Evolutionary conservation across 92 coral and sea anemone genomes (phyloP).

Genomic region (Phenganax subtilis): DNA sequence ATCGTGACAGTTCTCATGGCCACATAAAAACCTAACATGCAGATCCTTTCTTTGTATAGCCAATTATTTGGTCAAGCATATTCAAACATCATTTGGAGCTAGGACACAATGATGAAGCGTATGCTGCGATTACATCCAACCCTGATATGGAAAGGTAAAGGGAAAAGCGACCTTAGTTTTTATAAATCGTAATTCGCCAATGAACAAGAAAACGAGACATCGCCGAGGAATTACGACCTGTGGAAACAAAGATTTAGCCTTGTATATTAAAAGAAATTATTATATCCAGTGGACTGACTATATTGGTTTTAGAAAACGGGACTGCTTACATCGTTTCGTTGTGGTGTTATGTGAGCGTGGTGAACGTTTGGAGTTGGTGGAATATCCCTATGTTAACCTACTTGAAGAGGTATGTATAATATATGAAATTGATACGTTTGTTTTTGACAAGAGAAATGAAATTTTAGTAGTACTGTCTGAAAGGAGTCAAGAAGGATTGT

Average conservation of each 20-base stretch:
- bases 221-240: no score
- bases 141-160: constrained; percentile 81
- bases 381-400: constrained; percentile 88
- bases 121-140: constrained; percentile 80
- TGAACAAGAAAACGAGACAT: no score
- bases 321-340: constrained; percentile 93
- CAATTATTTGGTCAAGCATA: constrained; percentile 90
- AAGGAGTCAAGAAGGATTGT: no score
- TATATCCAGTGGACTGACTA: not conserved
- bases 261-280: no score
- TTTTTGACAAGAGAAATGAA: no score
- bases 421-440: no score
- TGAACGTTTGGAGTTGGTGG: constrained; percentile 72
- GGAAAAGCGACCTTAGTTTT: not conserved
- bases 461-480: no score
- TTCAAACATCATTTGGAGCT: constrained; percentile 93
- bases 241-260: no score
- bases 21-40: not conserved
- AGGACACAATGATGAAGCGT: constrained; percentile 82
- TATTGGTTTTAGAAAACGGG: constrained; percentile 63
- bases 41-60: constrained; percentile 47
- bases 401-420: constrained; percentile 66
- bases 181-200: no score
- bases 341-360: constrained; percentile 93
- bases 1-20: not conserved